phyloP scores from a whole-genome alignment of 2,888 invertebrate species.

The Lepidonotus clava region DNA sequence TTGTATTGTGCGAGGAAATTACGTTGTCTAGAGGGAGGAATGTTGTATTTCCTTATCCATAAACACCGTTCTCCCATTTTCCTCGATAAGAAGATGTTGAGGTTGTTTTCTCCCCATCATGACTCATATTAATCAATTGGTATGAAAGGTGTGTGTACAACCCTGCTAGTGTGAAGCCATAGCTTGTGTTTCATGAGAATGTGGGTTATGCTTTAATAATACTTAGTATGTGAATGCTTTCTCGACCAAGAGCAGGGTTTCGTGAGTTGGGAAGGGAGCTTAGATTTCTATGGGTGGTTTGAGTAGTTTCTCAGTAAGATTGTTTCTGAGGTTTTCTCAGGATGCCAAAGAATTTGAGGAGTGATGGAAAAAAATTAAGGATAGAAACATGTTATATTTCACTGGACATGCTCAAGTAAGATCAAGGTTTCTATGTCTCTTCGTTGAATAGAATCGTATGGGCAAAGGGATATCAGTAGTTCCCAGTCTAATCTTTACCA shows the following conservation, averaged over 20 bases:
- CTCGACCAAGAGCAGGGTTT: too few relatives aligned
- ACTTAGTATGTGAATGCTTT: neutral
- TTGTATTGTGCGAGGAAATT: neutral
- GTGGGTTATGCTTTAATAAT: slow-evolving; percentile 4
- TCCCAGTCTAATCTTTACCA: too few relatives aligned
- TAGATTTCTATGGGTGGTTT: too few relatives aligned
- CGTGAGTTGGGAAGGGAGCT: too few relatives aligned
- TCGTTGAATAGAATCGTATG: neutral
- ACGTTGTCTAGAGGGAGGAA: neutral
- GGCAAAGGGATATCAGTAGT: too few relatives aligned
- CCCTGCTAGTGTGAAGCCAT: neutral
- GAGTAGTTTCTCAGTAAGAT: too few relatives aligned
- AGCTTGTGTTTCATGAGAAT: neutral
- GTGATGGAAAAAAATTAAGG: too few relatives aligned
- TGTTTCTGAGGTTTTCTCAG: too few relatives aligned
- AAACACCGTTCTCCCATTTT: neutral
- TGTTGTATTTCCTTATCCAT: slow-evolving; percentile 11
- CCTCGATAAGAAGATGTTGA: neutral
- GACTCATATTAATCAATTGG: slow-evolving; percentile 13
- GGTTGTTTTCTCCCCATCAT: neutral
- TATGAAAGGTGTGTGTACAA: neutral
- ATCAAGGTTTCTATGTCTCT: neutral
- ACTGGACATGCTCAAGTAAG: slow-evolving; percentile 37
- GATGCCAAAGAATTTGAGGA: too few relatives aligned
- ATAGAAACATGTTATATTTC: neutral